Percentiles rank a stretch among this genome's conserved stretches.
Evolutionary conservation across 1,140 invertebrate species (phyloP).

Genomic region (Archivesica marissinica): DNA sequence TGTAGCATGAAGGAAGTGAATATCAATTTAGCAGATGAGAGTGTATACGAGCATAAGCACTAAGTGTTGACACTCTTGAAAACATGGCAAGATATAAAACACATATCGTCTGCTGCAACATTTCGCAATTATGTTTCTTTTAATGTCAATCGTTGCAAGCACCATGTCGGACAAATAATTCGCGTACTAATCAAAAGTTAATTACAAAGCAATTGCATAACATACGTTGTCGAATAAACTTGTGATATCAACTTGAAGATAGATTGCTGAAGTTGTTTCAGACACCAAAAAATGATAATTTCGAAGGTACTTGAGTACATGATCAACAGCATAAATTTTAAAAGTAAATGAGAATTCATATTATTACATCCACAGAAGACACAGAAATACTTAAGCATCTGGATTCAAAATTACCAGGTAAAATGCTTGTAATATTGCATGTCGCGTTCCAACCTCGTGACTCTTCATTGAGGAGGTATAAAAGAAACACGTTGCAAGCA

Average conservation of each 20-base stretch:
- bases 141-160: not conserved
- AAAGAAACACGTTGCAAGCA: conserved; percentile 41
- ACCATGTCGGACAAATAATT: conserved; percentile 8
- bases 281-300: no score
- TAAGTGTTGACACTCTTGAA: conserved; percentile 12
- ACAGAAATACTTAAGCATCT: not conserved
- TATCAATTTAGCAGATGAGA: conserved; percentile 3
- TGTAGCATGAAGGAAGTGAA: conserved; percentile 26
- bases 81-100: not conserved
- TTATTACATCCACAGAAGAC: not conserved
- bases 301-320: not conserved
- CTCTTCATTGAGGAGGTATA: conserved; percentile 29
- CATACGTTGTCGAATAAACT: not conserved
- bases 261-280: no score
- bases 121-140: not conserved
- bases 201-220: not conserved
- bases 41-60: not conserved
- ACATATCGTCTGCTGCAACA: not conserved
- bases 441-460: conserved; percentile 28
- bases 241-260: not conserved
- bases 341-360: not conserved
- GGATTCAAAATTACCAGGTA: conserved; percentile 30
- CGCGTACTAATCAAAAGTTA: not conserved
- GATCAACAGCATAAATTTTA: not conserved
- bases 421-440: conserved; percentile 16